These are phyloP conservation scores for Anseranas semipalmata DNA, from an alignment of 2,113 vertebrate genomes.

Conservation along the genomic window DNA sequence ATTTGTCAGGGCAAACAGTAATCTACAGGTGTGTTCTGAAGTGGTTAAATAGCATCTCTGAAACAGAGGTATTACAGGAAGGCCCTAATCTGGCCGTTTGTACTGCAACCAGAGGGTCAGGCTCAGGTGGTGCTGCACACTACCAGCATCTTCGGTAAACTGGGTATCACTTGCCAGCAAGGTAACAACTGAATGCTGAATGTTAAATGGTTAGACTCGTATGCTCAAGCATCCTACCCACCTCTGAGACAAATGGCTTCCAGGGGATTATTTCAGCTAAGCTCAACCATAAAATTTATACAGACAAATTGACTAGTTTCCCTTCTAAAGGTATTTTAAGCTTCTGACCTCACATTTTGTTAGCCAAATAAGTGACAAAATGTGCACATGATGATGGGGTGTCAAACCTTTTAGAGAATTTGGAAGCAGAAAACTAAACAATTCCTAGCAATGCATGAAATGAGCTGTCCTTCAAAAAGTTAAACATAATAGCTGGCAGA, in stretches of 20 bases:
- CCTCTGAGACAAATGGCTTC: not conserved
- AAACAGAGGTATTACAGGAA: not conserved
- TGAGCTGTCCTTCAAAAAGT: conserved; percentile 59
- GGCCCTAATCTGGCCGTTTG: rapidly evolving
- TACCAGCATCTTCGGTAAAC: rapidly evolving
- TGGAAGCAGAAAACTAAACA: conserved; percentile 26
- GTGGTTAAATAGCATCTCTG: conserved; percentile 4
- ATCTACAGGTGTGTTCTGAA: not conserved
- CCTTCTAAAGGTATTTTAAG: not conserved
- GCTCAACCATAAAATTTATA: not conserved
- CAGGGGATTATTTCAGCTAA: not conserved
- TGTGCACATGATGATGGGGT: not conserved
- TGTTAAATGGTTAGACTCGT: rapidly evolving
- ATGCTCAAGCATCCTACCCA: not conserved
- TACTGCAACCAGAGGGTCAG: not conserved
- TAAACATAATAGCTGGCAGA: conserved; percentile 60
- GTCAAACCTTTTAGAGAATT: conserved; percentile 47
- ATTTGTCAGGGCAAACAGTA: not conserved
- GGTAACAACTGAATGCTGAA: rapidly evolving
- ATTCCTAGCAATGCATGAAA: conserved; percentile 43
- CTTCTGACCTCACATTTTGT: conserved; percentile 30
- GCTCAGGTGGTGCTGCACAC: not conserved
- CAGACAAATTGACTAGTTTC: not conserved
- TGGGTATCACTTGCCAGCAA: not conserved
- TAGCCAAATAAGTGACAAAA: conserved; percentile 34